Evolutionary conservation across 2,113 vertebrate genomes (phyloP).

Genomic region (Clarias macrocephalus): DNA sequence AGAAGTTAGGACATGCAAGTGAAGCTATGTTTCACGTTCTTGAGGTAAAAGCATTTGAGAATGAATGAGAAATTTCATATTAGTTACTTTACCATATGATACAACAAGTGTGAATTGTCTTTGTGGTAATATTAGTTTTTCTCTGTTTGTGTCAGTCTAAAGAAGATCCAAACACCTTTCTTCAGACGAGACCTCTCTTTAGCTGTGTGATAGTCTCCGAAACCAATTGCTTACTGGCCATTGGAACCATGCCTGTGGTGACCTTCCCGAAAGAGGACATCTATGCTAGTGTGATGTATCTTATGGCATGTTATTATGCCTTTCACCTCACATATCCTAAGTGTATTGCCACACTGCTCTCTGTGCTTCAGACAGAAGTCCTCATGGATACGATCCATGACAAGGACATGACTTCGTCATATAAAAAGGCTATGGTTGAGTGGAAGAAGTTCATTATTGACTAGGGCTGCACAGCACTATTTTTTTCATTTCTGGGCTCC

Average conservation of each 20-base stretch:
- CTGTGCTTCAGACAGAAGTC: too few species aligned
- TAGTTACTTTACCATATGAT: not conserved
- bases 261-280: too few species aligned
- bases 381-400: too few species aligned
- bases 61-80: conserved; percentile 2
- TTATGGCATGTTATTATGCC: too few species aligned
- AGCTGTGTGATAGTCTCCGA: not conserved
- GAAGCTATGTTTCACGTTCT: conserved; percentile 47
- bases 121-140: too few species aligned
- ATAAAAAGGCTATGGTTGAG: not conserved
- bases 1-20: conserved; percentile 56
- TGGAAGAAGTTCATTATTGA: not conserved
- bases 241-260: not conserved
- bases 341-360: too few species aligned
- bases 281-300: too few species aligned
- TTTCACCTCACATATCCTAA: too few species aligned
- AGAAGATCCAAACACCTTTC: conserved; percentile 6
- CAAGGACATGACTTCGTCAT: not conserved
- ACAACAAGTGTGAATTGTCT: not conserved
- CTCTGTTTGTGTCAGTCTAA: not conserved
- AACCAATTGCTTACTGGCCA: conserved; percentile 15
- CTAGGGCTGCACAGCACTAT: not conserved
- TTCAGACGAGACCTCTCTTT: not conserved
- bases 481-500: too few species aligned
- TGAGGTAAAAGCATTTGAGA: conserved; percentile 42